A percentile compares a stretch with the other conserved stretches of the same genome.
phyloP scores from a whole-genome alignment of 2,888 invertebrate species.

The Drosophila meridionalis region DNA sequence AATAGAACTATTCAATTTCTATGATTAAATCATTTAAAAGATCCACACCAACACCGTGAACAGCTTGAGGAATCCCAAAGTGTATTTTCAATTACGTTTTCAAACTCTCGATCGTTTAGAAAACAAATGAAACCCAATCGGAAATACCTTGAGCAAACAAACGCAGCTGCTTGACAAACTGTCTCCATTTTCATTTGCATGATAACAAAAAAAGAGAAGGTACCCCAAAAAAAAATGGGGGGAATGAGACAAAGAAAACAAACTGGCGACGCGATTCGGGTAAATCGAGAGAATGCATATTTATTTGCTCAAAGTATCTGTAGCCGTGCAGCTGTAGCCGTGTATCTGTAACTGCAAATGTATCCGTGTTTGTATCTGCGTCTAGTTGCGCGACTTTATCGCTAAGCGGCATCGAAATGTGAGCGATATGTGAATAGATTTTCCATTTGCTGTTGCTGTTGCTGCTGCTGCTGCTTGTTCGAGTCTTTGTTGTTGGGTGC shows the following conservation, averaged over 20 bases:
- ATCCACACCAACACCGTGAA: background rate
- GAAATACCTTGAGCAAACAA: slow-evolving; percentile 48
- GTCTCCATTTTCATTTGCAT: slow-evolving; percentile 68
- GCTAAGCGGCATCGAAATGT: slow-evolving; percentile 73
- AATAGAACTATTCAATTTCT: background rate
- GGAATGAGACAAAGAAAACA: slow-evolving; percentile 17
- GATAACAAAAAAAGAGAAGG: slow-evolving; percentile 38
- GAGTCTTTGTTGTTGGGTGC: slow-evolving; percentile 26
- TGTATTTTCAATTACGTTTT: background rate
- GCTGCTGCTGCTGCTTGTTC: background rate
- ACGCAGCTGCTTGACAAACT: slow-evolving; percentile 41
- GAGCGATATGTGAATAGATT: slow-evolving; percentile 71
- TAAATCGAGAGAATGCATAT: slow-evolving; percentile 70
- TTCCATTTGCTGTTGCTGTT: slow-evolving; percentile 43
- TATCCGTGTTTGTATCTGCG: slow-evolving; percentile 25
- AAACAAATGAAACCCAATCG: slow-evolving; percentile 11
- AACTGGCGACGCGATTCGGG: slow-evolving; percentile 25
- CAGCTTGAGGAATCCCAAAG: background rate
- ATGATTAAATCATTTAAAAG: background rate
- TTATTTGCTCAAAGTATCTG: slow-evolving; percentile 76
- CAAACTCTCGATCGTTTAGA: slow-evolving; percentile 8
- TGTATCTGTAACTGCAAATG: slow-evolving; percentile 12
- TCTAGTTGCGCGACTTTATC: slow-evolving; percentile 60
- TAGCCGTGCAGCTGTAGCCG: slow-evolving; percentile 10
- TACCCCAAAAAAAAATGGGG: slow-evolving; percentile 12